A percentile compares a stretch with the other conserved stretches of the same genome.
phyloP scores from a whole-genome alignment of 1,140 invertebrate species.

The Zaprionus africanus region DNA sequence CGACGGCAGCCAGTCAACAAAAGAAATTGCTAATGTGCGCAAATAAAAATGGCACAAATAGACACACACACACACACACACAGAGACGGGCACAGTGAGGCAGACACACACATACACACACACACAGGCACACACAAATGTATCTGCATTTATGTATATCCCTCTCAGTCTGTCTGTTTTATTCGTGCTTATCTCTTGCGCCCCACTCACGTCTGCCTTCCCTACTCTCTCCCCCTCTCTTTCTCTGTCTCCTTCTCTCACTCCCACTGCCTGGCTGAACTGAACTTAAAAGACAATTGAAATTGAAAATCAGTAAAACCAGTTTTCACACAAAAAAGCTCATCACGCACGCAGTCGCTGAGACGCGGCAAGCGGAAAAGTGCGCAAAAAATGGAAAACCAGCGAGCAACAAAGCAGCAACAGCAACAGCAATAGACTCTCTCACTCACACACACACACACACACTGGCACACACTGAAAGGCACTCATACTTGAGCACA shows the following conservation, averaged over 20 bases:
- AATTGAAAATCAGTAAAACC: conserved; percentile 81
- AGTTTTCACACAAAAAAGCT: conserved; percentile 70
- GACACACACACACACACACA: conserved; percentile 39
- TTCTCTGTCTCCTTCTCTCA: neutral
- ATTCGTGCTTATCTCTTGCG: neutral
- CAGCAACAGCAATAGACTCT: neutral
- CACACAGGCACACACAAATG: conserved; percentile 1
- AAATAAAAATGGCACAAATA: conserved; percentile 77
- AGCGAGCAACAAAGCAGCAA: conserved; percentile 20
- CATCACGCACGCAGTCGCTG: conserved; percentile 49
- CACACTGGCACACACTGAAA: neutral
- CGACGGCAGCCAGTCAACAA: conserved; percentile 59
- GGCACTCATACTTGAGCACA: neutral
- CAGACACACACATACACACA: conserved; percentile 33
- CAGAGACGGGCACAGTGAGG: conserved; percentile 1
- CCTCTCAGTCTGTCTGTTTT: conserved; percentile 5
- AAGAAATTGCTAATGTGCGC: conserved; percentile 77
- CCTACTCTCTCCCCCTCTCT: neutral
- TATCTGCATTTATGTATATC: neutral
- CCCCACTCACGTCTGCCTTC: neutral
- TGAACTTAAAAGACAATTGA: conserved; percentile 66
- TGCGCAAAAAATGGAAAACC: conserved; percentile 23
- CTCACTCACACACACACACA: neutral
- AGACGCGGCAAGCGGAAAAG: conserved; percentile 3
- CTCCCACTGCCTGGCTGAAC: neutral